Percentiles rank a stretch among this genome's conserved stretches.
phyloP scores from a whole-genome alignment of 2,113 vertebrate species.

The Ginglymostoma cirratum region DNA sequence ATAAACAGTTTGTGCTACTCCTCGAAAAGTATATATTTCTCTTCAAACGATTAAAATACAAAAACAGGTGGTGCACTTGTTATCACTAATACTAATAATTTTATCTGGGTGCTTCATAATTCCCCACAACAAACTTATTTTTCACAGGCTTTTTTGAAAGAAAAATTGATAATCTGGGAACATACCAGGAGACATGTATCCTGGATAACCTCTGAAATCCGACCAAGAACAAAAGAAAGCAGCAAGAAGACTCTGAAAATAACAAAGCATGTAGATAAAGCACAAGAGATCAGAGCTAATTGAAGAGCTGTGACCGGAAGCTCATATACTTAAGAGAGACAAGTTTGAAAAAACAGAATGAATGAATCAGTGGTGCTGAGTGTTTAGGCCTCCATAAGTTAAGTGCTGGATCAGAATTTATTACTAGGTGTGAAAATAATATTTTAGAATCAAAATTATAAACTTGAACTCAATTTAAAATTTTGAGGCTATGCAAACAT shows the following conservation, averaged over 20 bases:
- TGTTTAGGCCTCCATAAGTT: neutral
- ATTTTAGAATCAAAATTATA: neutral
- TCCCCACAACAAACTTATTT: neutral
- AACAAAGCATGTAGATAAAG: neutral
- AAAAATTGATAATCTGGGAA: neutral
- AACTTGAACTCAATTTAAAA: conserved; percentile 29
- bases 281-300: neutral
- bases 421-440: conserved; percentile 6
- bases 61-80: neutral
- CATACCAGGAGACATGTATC: neutral
- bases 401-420: neutral
- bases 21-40: neutral
- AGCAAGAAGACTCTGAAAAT: neutral
- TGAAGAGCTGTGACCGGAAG: neutral
- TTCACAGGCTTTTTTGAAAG: neutral
- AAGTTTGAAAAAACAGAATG: neutral
- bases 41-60: neutral
- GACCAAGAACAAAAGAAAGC: neutral
- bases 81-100: neutral
- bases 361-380: neutral
- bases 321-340: neutral
- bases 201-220: neutral
- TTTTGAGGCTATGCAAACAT: neutral
- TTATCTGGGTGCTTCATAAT: neutral
- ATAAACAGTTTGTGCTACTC: neutral